A percentile compares a stretch with the other conserved stretches of the same genome.
These are phyloP conservation scores for Tinea semifulvella DNA, from an alignment of 2,888 invertebrate genomes.

Conservation along the genomic window DNA sequence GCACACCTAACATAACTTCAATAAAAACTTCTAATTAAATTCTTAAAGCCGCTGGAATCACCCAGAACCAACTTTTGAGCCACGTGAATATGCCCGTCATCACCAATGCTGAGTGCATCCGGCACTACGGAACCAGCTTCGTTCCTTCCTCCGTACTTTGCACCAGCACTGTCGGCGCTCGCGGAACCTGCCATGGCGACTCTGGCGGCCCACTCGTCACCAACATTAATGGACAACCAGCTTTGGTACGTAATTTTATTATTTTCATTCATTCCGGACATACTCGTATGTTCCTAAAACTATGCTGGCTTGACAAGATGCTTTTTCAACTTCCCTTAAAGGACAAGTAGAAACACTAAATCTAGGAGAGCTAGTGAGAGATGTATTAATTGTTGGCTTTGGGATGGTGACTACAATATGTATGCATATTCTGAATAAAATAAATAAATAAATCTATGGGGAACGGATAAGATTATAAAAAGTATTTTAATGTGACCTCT, in stretches of 20 bases:
- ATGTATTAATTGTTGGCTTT: too few relatives aligned
- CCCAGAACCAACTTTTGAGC: conserved; percentile 34
- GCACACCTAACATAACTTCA: too few relatives aligned
- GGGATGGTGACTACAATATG: too few relatives aligned
- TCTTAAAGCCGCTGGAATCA: conserved; percentile 30
- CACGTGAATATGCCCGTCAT: conserved; percentile 48
- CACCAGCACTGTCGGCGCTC: conserved; percentile 6
- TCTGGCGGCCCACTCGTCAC: conserved; percentile 15
- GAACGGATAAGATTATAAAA: too few relatives aligned
- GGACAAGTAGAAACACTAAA: too few relatives aligned
- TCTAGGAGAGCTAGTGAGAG: too few relatives aligned
- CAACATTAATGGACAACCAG: conserved; percentile 1
- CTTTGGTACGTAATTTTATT: conserved; percentile 3
- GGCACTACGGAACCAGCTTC: conserved; percentile 27
- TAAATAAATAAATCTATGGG: too few relatives aligned
- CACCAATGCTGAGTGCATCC: conserved; percentile 34
- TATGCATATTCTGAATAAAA: too few relatives aligned
- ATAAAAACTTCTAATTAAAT: background rate
- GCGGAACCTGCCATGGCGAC: conserved; percentile 15
- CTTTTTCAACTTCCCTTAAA: too few relatives aligned
- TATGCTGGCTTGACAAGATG: too few relatives aligned
- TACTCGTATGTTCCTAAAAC: too few relatives aligned
- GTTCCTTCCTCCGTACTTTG: conserved; percentile 4
- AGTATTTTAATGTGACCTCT: too few relatives aligned
- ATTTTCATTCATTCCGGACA: background rate